A percentile compares a stretch with the other conserved stretches of the same genome.
These are phyloP conservation scores for Forbesichthys agassizii DNA, from an alignment of 2,113 vertebrate species.

Conservation along the genomic window DNA sequence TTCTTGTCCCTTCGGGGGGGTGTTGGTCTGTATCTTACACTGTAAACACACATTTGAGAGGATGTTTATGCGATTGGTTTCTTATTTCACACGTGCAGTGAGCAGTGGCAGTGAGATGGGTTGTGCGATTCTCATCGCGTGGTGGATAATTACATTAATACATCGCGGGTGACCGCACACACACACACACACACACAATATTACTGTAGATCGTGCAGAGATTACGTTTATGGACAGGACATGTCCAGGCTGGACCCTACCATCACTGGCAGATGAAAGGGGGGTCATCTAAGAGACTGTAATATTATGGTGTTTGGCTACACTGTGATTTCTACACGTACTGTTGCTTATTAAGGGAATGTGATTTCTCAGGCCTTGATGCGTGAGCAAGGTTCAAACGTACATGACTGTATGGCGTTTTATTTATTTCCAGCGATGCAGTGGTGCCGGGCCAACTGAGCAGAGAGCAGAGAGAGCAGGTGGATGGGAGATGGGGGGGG, in stretches of 20 bases:
- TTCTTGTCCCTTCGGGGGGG: no score
- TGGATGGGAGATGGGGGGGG: constrained; percentile 39
- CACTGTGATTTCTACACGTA: no score
- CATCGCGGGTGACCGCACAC: constrained; percentile 33
- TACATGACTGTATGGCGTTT: not conserved
- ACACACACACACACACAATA: constrained; percentile 27
- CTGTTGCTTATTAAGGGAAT: not conserved
- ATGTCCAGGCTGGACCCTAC: constrained; percentile 57
- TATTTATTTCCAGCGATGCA: constrained; percentile 5
- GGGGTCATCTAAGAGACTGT: no score
- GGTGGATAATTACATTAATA: constrained; percentile 71
- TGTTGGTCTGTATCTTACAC: no score
- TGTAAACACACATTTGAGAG: no score
- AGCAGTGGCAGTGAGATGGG: constrained; percentile 34
- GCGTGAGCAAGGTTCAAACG: not conserved
- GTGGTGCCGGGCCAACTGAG: constrained; percentile 31
- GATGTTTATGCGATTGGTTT: not conserved
- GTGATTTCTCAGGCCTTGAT: not conserved
- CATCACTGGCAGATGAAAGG: constrained; percentile 19
- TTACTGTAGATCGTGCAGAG: constrained; percentile 60
- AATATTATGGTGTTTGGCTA: no score
- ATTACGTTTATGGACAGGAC: constrained; percentile 60
- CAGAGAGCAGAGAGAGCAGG: constrained; percentile 47
- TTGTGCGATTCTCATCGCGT: constrained; percentile 52
- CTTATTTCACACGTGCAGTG: not conserved